Evolutionary conservation across 2,888 invertebrate genomes (phyloP), one percentile per base, ranked within the genome.

Genomic region (Bugula neritina): DNA sequence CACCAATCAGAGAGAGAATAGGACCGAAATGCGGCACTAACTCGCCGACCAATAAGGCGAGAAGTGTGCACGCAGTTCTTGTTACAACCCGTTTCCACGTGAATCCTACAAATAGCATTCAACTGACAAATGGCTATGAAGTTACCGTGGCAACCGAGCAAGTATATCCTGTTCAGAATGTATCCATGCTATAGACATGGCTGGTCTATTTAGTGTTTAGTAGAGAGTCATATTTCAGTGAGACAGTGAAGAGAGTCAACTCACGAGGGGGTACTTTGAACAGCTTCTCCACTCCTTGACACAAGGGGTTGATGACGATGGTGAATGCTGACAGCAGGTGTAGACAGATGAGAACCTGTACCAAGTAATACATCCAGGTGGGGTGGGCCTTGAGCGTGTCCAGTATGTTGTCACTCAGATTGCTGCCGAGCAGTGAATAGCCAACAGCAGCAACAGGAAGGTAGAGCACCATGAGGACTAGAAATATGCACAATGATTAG

Each of bases 1-100:
- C 93, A 0, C 94, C 94, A 13, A 94, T 89, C 0, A 94, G 85
- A 0, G 92, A 90, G 90, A 94, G 91, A 17, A 94, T 90, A 27
- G 92, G 86, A 78, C 93, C 93, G 80, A 94, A 93, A 75, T 90
- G 87, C 0, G 94, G 93, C 0, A 94, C 89, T 0, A 90, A 88
- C 83, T 92, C 92, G 0, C 91, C 92, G 1, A 93, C 85, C 35
- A 92, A 87, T 3, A 94, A 88, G 0, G 90, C 90, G 1, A 90
- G 75, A 0, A 89, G 86, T 17, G 92, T 88, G 21, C 93, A 85
- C 0, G 87, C 82, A 0, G 92, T 90, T 69, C 94, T 87, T 34
- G 92, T 80, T 0, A 90, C 83, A 75, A 90, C 90, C 54, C 94
- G 88, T 79, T 89, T 89, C 81, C 89, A 86, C 75, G 90, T 90